These are phyloP conservation scores for Liopterus haemorrhoidalis DNA, from an alignment of 2,888 invertebrate genomes.

Conservation along the genomic window DNA sequence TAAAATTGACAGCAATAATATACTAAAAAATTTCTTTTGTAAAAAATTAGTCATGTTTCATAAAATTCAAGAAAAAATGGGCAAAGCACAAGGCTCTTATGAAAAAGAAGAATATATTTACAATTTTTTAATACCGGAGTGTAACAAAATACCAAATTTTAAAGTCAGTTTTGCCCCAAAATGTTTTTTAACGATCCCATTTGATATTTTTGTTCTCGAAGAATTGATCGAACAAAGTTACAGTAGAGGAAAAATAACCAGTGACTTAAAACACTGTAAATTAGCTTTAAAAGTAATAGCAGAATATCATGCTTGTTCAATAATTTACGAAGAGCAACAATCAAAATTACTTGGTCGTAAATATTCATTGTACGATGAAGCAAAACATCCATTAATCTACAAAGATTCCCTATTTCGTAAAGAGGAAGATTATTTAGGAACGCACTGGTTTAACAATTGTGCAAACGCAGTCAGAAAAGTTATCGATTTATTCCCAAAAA, in stretches of 20 bases:
- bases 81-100: conserved; percentile 19
- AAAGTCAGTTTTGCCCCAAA: conserved; percentile 34
- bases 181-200: conserved; percentile 39
- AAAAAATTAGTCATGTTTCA: conserved; percentile 18
- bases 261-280: conserved; percentile 31
- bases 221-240: conserved; percentile 38
- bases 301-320: conserved; percentile 36
- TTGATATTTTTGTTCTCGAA: conserved; percentile 42
- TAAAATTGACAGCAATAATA: conserved; percentile 8
- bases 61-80: conserved; percentile 21
- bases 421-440: conserved; percentile 34
- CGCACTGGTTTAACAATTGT: conserved; percentile 29
- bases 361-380: conserved; percentile 34
- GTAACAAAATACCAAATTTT: conserved; percentile 17
- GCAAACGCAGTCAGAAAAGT: conserved; percentile 15
- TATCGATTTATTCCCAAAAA: conserved; percentile 10
- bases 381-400: conserved; percentile 37
- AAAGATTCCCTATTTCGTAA: conserved; percentile 44
- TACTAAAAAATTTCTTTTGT: conserved; percentile 10
- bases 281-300: conserved; percentile 34
- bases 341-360: conserved; percentile 26
- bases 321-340: conserved; percentile 39
- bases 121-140: conserved; percentile 22
- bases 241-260: conserved; percentile 14
- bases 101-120: conserved; percentile 26